Base-by-base conservation (phyloP, 64 coral and sea anemone genomes). In the Stichodactyla mertensii region DNA sequence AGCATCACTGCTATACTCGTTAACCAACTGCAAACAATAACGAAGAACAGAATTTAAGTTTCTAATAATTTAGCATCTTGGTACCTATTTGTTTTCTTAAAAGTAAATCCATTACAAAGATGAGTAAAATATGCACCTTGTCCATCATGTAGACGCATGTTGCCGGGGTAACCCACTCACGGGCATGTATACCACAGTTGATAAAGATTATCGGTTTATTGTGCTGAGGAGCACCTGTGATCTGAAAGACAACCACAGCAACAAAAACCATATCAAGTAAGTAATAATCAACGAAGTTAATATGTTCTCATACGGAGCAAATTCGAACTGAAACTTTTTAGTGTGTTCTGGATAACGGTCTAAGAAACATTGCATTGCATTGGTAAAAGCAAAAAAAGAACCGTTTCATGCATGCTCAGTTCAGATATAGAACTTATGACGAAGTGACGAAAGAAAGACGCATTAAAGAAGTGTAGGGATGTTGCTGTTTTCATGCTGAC, bases 141-240 rank as follows among this genome's bases (percentile, higher is more conserved):
- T 89, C 80, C 2, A 93, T 71, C 52, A 93, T 87, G 78, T 87
- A 93, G 55, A 93, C 81, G 16, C 92, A 93, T 2, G 88, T 93
- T 16, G 92, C 92, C 5, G 92, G 92, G 1, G 55, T 70, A 6
- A 93, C 84, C 92, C 92, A 93, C 85, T 93, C 92, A 2, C 92
- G 58, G 10, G 92, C 92, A 27, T 93, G 92, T 28, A 93, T 93
- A 51, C 92, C 92, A 78, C 92, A 93, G 52, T 93, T 93, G 31
- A 93, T 89, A 20, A 93, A 93, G 19, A 93, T 83, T 12, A 82
- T 10, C 19, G 85, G 85, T 26, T 89, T 89, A 51, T 77, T 87
- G 1, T 23, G 16, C 36, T 69, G 69, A 74, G 69, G 12, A 67
- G 52, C n/a, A 86, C 58, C 61, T 86, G 7, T 52, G 19, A 71